Conservation (phyloP, 2,113 vertebrate genomes). For the Isurus oxyrinchus region DNA sequence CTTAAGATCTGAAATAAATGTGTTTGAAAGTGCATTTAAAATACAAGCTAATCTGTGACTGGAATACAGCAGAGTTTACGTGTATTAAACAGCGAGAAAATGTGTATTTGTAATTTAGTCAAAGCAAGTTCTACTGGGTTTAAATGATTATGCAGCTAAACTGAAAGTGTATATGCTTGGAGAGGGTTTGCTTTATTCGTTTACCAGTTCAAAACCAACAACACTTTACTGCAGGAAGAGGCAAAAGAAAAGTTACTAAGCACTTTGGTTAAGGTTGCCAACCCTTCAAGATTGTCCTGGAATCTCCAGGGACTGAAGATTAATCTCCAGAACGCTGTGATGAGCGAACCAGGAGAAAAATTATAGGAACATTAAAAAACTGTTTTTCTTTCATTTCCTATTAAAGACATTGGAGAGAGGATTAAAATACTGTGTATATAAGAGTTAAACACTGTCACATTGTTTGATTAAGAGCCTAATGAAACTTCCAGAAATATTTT, state of each 20-base stretch:
- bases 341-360: not conserved
- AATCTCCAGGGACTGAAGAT: not conserved
- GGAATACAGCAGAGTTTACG: not conserved
- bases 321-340: not conserved
- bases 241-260: not conserved
- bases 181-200: not conserved
- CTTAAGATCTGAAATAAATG: not conserved
- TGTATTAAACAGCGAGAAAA: not conserved
- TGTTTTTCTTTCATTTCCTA: not conserved
- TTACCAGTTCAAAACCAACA: not conserved
- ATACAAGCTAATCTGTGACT: not conserved
- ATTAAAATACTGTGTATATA: not conserved
- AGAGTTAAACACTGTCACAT: not conserved
- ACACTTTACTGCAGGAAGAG: not conserved
- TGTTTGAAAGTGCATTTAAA: not conserved
- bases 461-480: not conserved
- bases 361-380: not conserved
- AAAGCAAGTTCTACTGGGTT: not conserved
- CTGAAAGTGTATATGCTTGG: not conserved
- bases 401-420: not conserved
- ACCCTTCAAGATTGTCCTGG: not conserved
- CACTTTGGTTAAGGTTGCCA: not conserved
- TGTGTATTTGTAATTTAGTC: not conserved
- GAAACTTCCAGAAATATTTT: not conserved
- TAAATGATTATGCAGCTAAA: not conserved